Evolutionary conservation across 2,797 vertebrate species (phyloP), one percentile per base, ranked within the genome.

Genomic region (Nyctalus aviator): DNA sequence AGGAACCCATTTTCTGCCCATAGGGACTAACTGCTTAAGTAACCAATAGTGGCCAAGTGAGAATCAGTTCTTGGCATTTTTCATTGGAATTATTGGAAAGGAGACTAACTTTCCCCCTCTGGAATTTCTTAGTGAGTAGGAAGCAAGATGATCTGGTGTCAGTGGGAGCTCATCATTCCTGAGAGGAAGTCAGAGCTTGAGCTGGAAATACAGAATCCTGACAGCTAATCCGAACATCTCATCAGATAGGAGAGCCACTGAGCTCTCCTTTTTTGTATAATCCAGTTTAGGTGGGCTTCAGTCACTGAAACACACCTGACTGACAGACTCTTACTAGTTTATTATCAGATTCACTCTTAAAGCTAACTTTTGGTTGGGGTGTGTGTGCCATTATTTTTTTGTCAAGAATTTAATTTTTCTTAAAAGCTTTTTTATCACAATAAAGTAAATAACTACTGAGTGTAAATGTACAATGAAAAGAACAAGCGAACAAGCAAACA

Each of bases 371-470:
- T n/a, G 15, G 32, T 59, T n/a, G 15, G 46, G 15, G 46, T 59
- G 1, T 57, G 3, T 59, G 11, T 48, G 59, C 8, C 1, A 32
- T 41, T 72, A n/a, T 32, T 59, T 84, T 81, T 88, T 92, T 14
- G 41, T 84, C 46, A 46, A 11, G 64, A 32, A 50, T 69, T 92
- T 68, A 27, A 17, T 72, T 84, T 95, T 95, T 84, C 66, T 84
- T 84, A 2, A 53, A 84, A 71, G 3, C 15, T 1, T 37, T 66
- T 48, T 55, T 71, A 25, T 53, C 17, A 57, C 4, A 72, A 66
- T 57, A 75, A 72, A 27, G 18, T 32, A 76, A 68, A 84, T 87
- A 81, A 21, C 14, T 85, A 35, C 21, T 50, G n/a, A 90, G 32
- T 69, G 13, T 84, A 81, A 90, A 37, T 73, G 17, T 93, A 55